Evolutionary conservation across 2,113 vertebrate genomes (phyloP), one percentile per base, ranked within the genome.

Genomic region (Gambusia holbrooki): DNA sequence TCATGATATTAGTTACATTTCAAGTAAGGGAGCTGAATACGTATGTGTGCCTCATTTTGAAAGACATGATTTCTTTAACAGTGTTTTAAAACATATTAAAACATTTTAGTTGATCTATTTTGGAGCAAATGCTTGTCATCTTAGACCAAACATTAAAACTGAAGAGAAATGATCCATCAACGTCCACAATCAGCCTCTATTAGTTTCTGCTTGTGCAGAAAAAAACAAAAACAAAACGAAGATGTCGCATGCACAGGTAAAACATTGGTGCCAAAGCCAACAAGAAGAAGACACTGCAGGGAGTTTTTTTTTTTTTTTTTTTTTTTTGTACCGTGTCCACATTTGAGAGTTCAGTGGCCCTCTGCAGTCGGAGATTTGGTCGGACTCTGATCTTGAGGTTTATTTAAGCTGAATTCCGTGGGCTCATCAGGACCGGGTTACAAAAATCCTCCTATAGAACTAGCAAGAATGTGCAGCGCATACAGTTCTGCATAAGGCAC

Each of bases 371-470:
- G 90, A 89, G 84, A 89, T 88, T 92, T 61, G 81, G 83, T 88
- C 74, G 71, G 86, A 91, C 88, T 89, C 83, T 91, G 91, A 92
- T 92, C 92, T 93, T 92, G 92, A 93, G 88, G 93, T 94, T 93
- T 95, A 92, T 93, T 94, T 94, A 93, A 92, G 92, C 91, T 91
- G 91, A 93, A 95, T 94, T 93, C 92, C 91, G 84, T 88, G 88
- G 91, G 91, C 91, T 94, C 92, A 92, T 93, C 89, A 89, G 90
- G 90, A 89, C 88, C 83, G 89, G 68, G 88, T 92, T 90, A 90
- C 91, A 91, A 87, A 94, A 92, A 92, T 93, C 92, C 91, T 92
- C 92, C 93, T 94, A 93, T 93, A 94, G 94, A 93, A 93, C 86
- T 84, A 85, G 85, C 92, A 93, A 93, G 93, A 95, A 94, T 94